These are phyloP conservation scores for Dicrurus megarhynchus DNA, from an alignment of 2,113 vertebrate species.

Conservation along the genomic window DNA sequence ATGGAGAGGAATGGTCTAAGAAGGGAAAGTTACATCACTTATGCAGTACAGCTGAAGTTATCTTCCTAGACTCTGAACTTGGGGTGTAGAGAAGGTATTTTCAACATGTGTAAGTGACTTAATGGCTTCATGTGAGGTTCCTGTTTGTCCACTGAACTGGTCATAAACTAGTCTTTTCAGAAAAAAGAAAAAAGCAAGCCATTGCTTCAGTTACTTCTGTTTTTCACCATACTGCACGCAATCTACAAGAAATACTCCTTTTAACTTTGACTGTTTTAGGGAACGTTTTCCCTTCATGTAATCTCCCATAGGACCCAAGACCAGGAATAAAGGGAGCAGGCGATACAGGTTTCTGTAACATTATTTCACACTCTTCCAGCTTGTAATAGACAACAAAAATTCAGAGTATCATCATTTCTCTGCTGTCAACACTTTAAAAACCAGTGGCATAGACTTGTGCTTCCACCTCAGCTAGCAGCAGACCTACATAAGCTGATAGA, in stretches of 20 bases:
- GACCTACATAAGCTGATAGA: neutral
- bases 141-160: neutral
- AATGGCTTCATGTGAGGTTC: neutral
- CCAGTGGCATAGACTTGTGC: neutral
- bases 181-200: neutral
- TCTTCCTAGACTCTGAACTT: neutral
- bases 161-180: neutral
- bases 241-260: neutral
- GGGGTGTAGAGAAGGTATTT: neutral
- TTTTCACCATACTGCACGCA: neutral
- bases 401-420: neutral
- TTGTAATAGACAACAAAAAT: neutral
- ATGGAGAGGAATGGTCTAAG: neutral
- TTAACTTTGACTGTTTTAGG: neutral
- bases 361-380: neutral
- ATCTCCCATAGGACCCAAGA: neutral
- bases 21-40: accelerated
- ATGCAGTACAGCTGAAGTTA: neutral
- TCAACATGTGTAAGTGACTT: neutral
- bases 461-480: neutral
- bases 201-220: neutral
- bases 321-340: neutral
- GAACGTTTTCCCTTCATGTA: neutral
- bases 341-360: neutral
- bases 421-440: neutral